Evolutionary conservation across 2,113 vertebrate genomes (phyloP).

Genomic region (Proteles cristata): DNA sequence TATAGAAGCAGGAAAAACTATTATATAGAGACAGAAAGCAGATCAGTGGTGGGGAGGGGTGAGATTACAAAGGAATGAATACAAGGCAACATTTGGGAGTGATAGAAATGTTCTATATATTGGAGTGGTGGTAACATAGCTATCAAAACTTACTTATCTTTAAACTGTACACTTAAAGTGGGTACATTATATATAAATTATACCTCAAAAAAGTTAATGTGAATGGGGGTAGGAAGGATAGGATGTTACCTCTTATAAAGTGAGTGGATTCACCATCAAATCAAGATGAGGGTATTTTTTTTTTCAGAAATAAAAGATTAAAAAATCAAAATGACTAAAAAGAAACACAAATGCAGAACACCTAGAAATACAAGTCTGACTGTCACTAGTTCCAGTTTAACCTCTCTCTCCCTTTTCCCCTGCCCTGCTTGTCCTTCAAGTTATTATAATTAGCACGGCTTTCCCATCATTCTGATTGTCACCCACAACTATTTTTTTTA

Average conservation of each 20-base stretch:
- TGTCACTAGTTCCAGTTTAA: neutral
- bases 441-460: neutral
- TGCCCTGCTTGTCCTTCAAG: neutral
- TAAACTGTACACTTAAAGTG: neutral
- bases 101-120: neutral
- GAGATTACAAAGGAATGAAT: neutral
- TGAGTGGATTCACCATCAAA: conserved; percentile 30
- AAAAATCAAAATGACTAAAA: conserved; percentile 41
- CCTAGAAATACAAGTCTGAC: neutral
- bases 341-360: neutral
- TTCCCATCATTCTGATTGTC: conserved; percentile 8
- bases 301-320: conserved; percentile 40
- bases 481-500: neutral
- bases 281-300: conserved; percentile 28
- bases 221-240: neutral
- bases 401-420: neutral
- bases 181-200: neutral
- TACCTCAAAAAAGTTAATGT: neutral
- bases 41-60: neutral
- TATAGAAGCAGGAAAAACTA: neutral
- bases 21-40: neutral
- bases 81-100: neutral
- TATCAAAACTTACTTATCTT: conserved; percentile 37
- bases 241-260: neutral
- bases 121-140: neutral